Base-by-base conservation (phyloP, 2,797 vertebrate species). In the Phataginus tricuspis region DNA sequence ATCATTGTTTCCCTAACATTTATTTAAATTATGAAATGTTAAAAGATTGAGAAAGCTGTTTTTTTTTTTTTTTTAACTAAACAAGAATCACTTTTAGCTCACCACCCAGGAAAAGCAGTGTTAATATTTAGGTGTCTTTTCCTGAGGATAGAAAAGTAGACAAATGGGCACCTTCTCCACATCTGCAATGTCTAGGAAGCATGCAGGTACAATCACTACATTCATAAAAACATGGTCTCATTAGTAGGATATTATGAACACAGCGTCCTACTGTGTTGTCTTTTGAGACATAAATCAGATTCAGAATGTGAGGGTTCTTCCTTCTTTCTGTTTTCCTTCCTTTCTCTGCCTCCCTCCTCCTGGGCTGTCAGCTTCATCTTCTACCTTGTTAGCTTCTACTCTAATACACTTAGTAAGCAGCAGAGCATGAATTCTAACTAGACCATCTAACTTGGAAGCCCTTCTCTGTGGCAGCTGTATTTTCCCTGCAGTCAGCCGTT, bases 21-120 rank as follows among this genome's bases (percentile, higher is more conserved):
- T 61, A 83, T 64, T 79, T 61, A 37, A 95, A 71, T 86, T 86
- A 42, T 77, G 39, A 95, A 95, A 93, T 75, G 57, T 64, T 72
- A 77, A n/a, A 63, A 77, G 29, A 63, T 83, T 92, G 53, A 53
- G 49, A 92, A 93, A 53, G 39, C 21, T 3, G 61, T 74, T 85
- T 1, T 9, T 45, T 45, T 45, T 45, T 45, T 45, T 45, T 93
- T 74, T 85, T 1, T 12, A 94, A 29, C 29, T 61, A 61, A 78
- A 63, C 4, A 64, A 55, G 3, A 31, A 45, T 85, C n/a, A 27
- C 69, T 79, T 96, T 86, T 94, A 88, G 78, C 49, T 75, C 13
- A 85, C 9, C 37, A 82, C 25, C 57, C 53, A 79, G 25, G 34
- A 77, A 86, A 86, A 66, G 51, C 53, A 80, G 3, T 31, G 27